These are phyloP conservation scores for Eulemur rufifrons DNA, from an alignment of 2,113 vertebrate genomes.

Conservation along the genomic window DNA sequence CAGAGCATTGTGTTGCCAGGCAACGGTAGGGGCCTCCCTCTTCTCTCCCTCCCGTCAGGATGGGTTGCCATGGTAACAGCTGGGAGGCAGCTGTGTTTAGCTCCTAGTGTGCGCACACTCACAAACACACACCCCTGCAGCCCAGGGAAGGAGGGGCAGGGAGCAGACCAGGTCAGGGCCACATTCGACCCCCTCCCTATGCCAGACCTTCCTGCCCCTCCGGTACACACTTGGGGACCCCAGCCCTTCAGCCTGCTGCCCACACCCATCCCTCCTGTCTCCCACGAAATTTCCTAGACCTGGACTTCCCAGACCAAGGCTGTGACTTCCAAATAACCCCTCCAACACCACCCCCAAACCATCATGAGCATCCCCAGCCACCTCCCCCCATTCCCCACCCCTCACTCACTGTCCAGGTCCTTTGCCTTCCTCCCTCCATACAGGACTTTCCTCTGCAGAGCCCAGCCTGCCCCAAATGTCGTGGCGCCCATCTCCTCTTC, in stretches of 20 bases:
- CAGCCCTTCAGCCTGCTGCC: not conserved
- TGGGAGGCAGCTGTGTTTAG: slow-evolving; percentile 81
- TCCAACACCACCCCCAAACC: not conserved
- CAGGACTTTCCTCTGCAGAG: slow-evolving; percentile 91
- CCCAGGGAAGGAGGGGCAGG: slow-evolving; percentile 37
- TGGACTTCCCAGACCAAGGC: not conserved
- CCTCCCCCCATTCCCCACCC: not conserved
- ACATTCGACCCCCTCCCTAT: not conserved
- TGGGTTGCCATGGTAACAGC: slow-evolving; percentile 78
- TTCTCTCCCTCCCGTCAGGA: slow-evolving; percentile 73
- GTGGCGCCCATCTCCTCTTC: slow-evolving; percentile 62
- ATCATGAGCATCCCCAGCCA: not conserved
- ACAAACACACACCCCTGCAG: slow-evolving; percentile 72
- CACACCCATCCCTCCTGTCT: not conserved
- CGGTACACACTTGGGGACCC: not conserved
- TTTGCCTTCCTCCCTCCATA: slow-evolving; percentile 88
- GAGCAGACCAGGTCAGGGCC: not conserved
- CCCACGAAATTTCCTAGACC: slow-evolving; percentile 6
- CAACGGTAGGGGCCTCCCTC: slow-evolving; percentile 71
- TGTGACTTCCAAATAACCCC: slow-evolving; percentile 1
- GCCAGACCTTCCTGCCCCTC: not conserved
- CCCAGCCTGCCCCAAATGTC: slow-evolving; percentile 85
- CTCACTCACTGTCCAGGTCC: slow-evolving; percentile 90
- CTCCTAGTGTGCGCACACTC: slow-evolving; percentile 68
- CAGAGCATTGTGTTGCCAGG: slow-evolving; percentile 78